These are phyloP conservation scores for Choloepus hoffmanni DNA, from an alignment of 2,113 vertebrate genomes.

Conservation along the genomic window DNA sequence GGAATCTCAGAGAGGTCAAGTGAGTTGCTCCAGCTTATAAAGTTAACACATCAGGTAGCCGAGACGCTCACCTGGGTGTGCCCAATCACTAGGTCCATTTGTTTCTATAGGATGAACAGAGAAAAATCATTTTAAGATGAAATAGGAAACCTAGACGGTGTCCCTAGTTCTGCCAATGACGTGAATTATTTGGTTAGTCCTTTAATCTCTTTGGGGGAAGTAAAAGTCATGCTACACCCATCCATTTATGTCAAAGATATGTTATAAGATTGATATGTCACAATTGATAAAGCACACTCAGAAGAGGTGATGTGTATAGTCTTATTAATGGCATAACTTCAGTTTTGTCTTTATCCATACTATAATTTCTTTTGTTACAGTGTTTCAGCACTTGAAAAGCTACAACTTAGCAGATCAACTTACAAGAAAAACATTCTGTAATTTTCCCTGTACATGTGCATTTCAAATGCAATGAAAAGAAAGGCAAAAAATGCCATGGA, in stretches of 20 bases:
- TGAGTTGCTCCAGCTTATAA: not conserved
- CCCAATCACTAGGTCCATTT: not conserved
- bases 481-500: not conserved
- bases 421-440: not conserved
- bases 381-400: conserved; percentile 6
- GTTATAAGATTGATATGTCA: not conserved
- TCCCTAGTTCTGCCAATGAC: not conserved
- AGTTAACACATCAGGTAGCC: not conserved
- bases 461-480: not conserved
- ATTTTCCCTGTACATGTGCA: not conserved
- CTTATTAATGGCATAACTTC: not conserved
- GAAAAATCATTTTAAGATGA: not conserved
- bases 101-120: not conserved
- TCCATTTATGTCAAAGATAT: not conserved
- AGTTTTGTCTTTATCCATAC: not conserved
- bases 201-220: not conserved
- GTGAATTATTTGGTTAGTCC: not conserved
- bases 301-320: not conserved
- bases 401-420: not conserved
- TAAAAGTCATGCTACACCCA: not conserved
- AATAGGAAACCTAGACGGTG: not conserved
- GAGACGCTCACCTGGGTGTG: rapidly evolving
- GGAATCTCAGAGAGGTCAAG: not conserved
- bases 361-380: not conserved
- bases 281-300: not conserved